These are phyloP conservation scores for Hirtodrosophila alboralis DNA, from an alignment of 2,888 invertebrate species.

Conservation along the genomic window DNA sequence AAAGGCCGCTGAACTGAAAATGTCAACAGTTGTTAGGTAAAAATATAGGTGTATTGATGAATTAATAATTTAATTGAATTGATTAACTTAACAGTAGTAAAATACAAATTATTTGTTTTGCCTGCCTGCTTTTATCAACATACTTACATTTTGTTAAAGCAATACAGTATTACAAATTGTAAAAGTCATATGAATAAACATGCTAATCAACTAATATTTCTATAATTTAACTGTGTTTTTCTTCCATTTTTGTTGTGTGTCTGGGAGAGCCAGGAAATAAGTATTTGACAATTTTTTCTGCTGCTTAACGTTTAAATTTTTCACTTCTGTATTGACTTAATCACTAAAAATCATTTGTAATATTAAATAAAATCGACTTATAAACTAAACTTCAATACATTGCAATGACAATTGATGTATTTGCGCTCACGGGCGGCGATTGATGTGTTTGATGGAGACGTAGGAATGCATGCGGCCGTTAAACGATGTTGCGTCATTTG, in stretches of 20 bases:
- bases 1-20: conserved; percentile 15
- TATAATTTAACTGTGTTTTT: conserved; percentile 44
- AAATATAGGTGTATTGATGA: conserved; percentile 21
- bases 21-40: conserved; percentile 22
- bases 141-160: conserved; percentile 58
- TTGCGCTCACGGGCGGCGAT: conserved; percentile 50
- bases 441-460: conserved; percentile 38
- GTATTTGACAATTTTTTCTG: conserved; percentile 20
- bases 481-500: conserved; percentile 34
- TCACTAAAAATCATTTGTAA: conserved; percentile 67
- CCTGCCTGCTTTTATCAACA: conserved; percentile 33
- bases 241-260: conserved; percentile 18
- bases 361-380: conserved; percentile 66
- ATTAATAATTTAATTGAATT: conserved; percentile 50
- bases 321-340: conserved; percentile 56
- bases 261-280: conserved; percentile 15
- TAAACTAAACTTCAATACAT: conserved; percentile 65
- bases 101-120: conserved; percentile 46
- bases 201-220: conserved; percentile 57
- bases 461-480: conserved; percentile 59
- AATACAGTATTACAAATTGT: conserved; percentile 52
- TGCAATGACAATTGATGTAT: conserved; percentile 67
- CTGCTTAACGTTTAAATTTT: conserved; percentile 43
- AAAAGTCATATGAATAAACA: conserved; percentile 61
- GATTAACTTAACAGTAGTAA: conserved; percentile 60